Base-by-base conservation (phyloP, 2,888 invertebrate genomes). In the Nemurella pictetii region DNA sequence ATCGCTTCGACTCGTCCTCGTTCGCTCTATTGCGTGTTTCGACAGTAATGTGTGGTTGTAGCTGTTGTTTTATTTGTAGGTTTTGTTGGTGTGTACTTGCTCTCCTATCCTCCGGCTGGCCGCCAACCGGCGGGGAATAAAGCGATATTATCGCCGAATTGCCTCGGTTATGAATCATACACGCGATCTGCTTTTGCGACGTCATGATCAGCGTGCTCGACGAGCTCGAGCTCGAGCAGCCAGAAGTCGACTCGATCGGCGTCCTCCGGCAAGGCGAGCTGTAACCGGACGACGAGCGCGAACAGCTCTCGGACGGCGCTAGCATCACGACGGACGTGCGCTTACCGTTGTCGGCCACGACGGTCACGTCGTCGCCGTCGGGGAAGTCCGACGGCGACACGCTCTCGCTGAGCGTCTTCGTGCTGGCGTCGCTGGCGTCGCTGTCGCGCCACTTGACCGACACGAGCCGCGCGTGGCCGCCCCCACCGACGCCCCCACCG, bases 231-330 rank as follows among this genome's bases (percentile, higher is more conserved):
- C 89, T 89, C 77, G 90, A 90, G 75, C 90, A 85, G 15, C 85
- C 82, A 25, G 85, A 85, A 75, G 86, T 84, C 36, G 87, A 86
- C 80, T 84, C 78, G 80, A 83, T 32, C 73, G 87, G 87, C 26
- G 87, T 87, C 35, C 86, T 85, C 9, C 83, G 85, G 75, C 87
- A 86, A 84, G 91, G 91, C 85, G 91, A 91, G 87, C 91, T 91
- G 88, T 91, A 91, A 84, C 91, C 91, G 32, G 91, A 91, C 80
- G 91, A 91, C 88, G 91, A 91, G 88, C 91, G 90, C 87, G 91
- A 91, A 87, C 90, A 90, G 87, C 87, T 87, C 87, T 89, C 89
- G 87, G 83, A 77, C 32, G 77, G 85, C 72, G 85, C 89, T 87
- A 91, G 89, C 87, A 89, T 87, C 87, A 90, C 89, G 87, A 89